Evolutionary conservation across 2,888 invertebrate species (phyloP).

Genomic region (Hemistola chrysoprasaria): DNA sequence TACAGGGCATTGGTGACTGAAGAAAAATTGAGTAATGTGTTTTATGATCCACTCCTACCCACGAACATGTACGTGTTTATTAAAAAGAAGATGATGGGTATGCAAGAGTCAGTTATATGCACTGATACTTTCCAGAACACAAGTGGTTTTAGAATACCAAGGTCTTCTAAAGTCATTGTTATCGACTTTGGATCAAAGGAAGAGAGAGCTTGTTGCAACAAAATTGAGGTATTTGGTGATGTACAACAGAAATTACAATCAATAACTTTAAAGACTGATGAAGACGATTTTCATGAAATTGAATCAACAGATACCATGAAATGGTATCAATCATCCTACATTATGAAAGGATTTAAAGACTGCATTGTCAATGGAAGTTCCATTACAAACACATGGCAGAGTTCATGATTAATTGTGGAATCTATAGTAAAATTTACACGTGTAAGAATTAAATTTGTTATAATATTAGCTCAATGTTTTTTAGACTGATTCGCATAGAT

Average conservation of each 20-base stretch:
- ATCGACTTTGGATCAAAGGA: slow-evolving; percentile 56
- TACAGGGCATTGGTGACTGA: slow-evolving; percentile 74
- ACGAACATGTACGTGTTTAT: slow-evolving; percentile 78
- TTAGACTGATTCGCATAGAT: slow-evolving; percentile 7
- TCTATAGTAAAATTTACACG: slow-evolving; percentile 34
- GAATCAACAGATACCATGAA: slow-evolving; percentile 54
- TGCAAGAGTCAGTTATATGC: slow-evolving; percentile 45
- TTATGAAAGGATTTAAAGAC: slow-evolving; percentile 83
- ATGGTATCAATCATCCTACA: slow-evolving; percentile 81
- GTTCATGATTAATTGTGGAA: slow-evolving; percentile 33
- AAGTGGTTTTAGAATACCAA: slow-evolving; percentile 62
- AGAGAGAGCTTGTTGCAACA: slow-evolving; percentile 66
- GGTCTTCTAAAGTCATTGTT: slow-evolving; percentile 57
- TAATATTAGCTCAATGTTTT: slow-evolving; percentile 5
- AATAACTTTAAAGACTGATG: slow-evolving; percentile 31
- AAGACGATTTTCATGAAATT: slow-evolving; percentile 53
- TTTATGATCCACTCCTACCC: slow-evolving; percentile 62
- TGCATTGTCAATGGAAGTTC: slow-evolving; percentile 79
- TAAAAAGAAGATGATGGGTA: slow-evolving; percentile 52
- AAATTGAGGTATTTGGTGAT: slow-evolving; percentile 68
- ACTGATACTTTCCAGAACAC: slow-evolving; percentile 59
- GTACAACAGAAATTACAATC: slow-evolving; percentile 38
- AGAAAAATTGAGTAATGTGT: slow-evolving; percentile 61
- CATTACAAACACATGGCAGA: slow-evolving; percentile 75
- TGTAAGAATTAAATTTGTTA: slow-evolving; percentile 26